Evolutionary conservation across 2,797 vertebrate genomes (phyloP).

Genomic region (Myripristis jacobus): DNA sequence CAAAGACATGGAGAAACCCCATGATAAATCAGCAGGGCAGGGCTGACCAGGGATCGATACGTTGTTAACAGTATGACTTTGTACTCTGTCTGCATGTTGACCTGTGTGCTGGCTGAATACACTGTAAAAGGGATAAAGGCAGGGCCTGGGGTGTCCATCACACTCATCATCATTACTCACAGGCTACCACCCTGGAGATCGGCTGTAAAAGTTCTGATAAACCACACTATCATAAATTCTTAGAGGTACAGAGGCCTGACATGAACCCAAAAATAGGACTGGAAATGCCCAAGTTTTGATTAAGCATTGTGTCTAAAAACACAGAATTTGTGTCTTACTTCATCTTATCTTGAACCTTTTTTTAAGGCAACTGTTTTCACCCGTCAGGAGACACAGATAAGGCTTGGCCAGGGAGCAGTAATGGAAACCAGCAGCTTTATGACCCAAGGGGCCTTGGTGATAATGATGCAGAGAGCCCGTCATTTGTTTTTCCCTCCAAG

Average conservation of each 20-base stretch:
- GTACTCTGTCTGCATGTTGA: neutral
- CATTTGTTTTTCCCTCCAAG: neutral
- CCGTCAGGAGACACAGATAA: neutral
- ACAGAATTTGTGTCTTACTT: too few species aligned
- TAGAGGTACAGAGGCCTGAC: too few species aligned
- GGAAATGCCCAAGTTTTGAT: too few species aligned
- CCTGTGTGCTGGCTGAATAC: neutral
- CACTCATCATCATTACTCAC: too few species aligned
- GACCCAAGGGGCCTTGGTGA: neutral
- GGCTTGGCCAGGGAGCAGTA: neutral
- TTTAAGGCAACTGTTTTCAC: neutral
- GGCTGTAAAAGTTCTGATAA: too few species aligned
- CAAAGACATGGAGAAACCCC: neutral
- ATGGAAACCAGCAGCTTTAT: constrained; percentile 27
- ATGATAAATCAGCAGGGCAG: neutral
- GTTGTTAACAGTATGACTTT: neutral
- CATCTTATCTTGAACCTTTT: neutral
- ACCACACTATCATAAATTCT: too few species aligned
- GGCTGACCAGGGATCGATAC: neutral
- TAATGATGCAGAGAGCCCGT: neutral
- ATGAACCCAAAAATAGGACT: too few species aligned
- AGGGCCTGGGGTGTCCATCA: too few species aligned
- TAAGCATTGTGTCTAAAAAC: too few species aligned
- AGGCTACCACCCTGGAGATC: too few species aligned
- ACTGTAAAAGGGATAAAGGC: neutral